These are phyloP conservation scores for Nothobranchius kuhntae DNA, from an alignment of 2,113 vertebrate species.

Conservation along the genomic window DNA sequence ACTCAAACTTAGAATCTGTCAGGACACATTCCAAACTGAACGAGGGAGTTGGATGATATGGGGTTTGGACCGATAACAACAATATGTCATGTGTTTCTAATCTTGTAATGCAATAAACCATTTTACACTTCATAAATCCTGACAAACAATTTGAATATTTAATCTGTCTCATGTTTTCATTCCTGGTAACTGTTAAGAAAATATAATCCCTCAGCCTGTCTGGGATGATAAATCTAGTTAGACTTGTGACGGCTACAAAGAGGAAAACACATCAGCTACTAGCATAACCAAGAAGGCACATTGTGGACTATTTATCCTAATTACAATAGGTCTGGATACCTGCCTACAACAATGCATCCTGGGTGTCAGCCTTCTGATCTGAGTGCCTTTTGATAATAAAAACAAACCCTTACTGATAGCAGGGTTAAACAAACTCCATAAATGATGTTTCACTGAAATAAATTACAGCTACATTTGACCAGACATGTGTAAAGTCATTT, in stretches of 20 bases:
- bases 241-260: not conserved
- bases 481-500: no score
- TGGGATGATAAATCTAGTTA: not conserved
- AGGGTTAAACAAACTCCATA: not conserved
- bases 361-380: not conserved
- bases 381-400: not conserved
- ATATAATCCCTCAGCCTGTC: not conserved
- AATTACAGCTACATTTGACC: no score
- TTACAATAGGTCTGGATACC: slow-evolving; percentile 8
- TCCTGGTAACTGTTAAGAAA: not conserved
- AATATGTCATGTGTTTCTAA: slow-evolving; percentile 22
- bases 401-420: not conserved
- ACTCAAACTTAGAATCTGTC: not conserved
- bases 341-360: not conserved
- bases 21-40: not conserved
- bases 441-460: no score
- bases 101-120: slow-evolving; percentile 28
- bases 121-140: slow-evolving; percentile 4
- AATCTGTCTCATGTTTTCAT: not conserved
- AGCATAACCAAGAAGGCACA: not conserved
- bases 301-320: not conserved
- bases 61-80: slow-evolving; percentile 19
- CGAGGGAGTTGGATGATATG: slow-evolving; percentile 1
- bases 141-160: not conserved
- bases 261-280: not conserved